phyloP scores from a whole-genome alignment of 2,888 invertebrate species.

The Agapostemon virescens region DNA sequence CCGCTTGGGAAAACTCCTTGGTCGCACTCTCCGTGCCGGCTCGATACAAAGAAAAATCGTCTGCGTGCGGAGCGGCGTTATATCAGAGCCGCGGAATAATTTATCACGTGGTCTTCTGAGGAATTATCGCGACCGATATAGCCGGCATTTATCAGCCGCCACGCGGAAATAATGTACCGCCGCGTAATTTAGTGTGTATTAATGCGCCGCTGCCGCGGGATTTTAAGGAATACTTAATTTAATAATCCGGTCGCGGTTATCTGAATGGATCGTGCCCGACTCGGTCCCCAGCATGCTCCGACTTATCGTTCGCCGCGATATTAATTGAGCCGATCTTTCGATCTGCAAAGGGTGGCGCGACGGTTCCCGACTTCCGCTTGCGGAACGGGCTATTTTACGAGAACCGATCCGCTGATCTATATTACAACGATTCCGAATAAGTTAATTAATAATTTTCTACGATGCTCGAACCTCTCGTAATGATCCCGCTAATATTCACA shows the following conservation, averaged over 20 bases:
- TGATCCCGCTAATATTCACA: too few species aligned
- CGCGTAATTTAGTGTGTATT: conserved; percentile 65
- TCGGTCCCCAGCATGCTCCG: conserved; percentile 19
- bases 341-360: conserved; percentile 9
- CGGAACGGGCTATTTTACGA: neutral
- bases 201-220: conserved; percentile 52
- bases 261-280: conserved; percentile 26
- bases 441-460: too few species aligned
- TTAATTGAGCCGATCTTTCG: conserved; percentile 44
- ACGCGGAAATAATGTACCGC: conserved; percentile 61
- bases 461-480: too few species aligned
- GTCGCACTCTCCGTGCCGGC: neutral
- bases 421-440: neutral
- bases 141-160: conserved; percentile 62
- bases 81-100: conserved; percentile 60
- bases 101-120: conserved; percentile 56
- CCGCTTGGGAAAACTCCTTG: conserved; percentile 28
- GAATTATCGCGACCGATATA: conserved; percentile 65
- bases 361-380: conserved; percentile 31
- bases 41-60: conserved; percentile 50
- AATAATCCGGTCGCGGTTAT: conserved; percentile 56
- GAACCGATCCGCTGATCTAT: neutral
- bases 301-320: conserved; percentile 43
- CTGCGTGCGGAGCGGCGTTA: conserved; percentile 63
- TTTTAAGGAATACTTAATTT: conserved; percentile 65